phyloP scores from a whole-genome alignment of 1,140 invertebrate species.

The Drosophila fuyamai region DNA sequence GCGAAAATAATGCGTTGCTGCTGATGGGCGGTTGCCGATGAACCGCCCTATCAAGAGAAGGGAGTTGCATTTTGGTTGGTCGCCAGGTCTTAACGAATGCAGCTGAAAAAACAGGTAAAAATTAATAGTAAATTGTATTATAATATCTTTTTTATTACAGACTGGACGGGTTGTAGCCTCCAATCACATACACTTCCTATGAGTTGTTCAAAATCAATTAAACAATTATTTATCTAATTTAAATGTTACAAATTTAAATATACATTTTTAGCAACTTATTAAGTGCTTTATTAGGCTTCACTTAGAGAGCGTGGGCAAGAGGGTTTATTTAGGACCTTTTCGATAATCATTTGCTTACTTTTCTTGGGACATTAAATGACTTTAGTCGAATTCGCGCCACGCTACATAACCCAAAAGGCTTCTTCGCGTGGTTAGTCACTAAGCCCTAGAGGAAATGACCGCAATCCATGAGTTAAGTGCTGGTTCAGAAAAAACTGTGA shows the following conservation, averaged over 20 bases:
- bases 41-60: conserved; percentile 29
- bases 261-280: too few species aligned
- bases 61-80: conserved; percentile 68
- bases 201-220: too few species aligned
- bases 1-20: conserved; percentile 36
- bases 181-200: background rate
- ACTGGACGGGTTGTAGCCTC: background rate
- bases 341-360: too few species aligned
- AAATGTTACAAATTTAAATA: too few species aligned
- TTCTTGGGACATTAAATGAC: too few species aligned
- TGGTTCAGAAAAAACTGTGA: conserved; percentile 13
- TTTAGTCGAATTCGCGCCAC: too few species aligned
- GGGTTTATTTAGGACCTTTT: too few species aligned
- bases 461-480: background rate
- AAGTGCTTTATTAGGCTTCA: too few species aligned
- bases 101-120: conserved; percentile 29
- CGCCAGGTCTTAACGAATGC: conserved; percentile 26
- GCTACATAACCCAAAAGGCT: too few species aligned
- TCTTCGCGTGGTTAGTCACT: too few species aligned
- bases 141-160: conserved; percentile 59
- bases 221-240: too few species aligned
- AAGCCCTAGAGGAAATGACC: background rate
- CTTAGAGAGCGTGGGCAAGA: too few species aligned
- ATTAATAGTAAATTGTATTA: conserved; percentile 76
- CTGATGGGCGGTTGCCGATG: conserved; percentile 43